Base-by-base conservation (phyloP, 30 jellyfish, hydroid and myxozoan species). In the Turritopsis rubra region DNA sequence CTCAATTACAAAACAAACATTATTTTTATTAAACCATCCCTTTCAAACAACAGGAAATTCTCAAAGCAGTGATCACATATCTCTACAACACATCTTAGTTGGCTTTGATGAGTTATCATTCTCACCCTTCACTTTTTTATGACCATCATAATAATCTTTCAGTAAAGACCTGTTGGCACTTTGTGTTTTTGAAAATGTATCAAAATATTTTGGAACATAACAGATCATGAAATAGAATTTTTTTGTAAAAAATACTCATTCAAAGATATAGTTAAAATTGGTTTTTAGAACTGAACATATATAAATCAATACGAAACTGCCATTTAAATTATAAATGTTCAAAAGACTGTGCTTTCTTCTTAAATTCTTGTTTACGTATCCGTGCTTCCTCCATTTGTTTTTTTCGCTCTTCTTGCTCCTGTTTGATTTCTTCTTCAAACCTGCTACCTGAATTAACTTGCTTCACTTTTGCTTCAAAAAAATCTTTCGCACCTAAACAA, bases 381-480 rank as follows among this genome's bases (percentile, higher is more conserved):
- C 87, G 77, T 52, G 96, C 95, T 80, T 88, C 98, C 41, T 85
- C 96, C 65, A 85, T 84, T 79, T 93, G 90, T 25, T 83, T 85
- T 24, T 79, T 85, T 23, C 94, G 79, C 75, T 88, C 96, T 41
- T 93, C 97, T 68, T 93, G 98, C 73, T 93, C 98, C 66, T 89
- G 76, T 31, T 89, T 85, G 83, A 93, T 82, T 88, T 93, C 98
- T 87, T 84, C 90, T 88, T 93, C 98, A 84, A 83, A 93, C 72
- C 84, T 88, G 83, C 90, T 88, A 20, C 93, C 78, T 9, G 91
- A 86, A 20, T 71, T 70, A 21, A 88, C 95, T 82, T 93, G 96
- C 89, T 89, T 84, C 82, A 83, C 90, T 88, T 93, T 93, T 26
- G 98, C 98, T 66, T 93, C 96, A 71, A 93, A 93, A 91, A 93